Evolutionary conservation across 2,888 invertebrate species (phyloP), one percentile per base, ranked within the genome.

Genomic region (Philaethria dido): DNA sequence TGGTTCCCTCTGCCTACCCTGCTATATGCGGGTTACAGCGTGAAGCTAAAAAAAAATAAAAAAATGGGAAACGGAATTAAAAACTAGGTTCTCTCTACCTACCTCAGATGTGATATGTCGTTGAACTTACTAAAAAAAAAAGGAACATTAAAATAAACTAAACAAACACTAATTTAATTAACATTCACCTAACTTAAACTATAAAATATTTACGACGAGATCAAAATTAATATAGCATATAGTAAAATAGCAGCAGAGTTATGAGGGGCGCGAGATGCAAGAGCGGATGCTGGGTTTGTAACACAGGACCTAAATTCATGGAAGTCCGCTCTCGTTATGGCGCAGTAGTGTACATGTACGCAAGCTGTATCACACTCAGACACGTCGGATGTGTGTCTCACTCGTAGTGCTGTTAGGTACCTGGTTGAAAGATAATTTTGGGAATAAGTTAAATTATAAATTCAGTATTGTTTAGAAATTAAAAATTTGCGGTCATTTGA

Each of bases 301-400:
- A 97, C 94, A 85, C 98, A 98, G 52, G 95, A 92, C 68, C 95
- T 95, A 89, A 96, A 97, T 80, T 96, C 96, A 70, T 94, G 94
- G 85, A 95, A 96, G 89, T 97, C 97, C 42, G 98, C 94, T 61
- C 97, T 94, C 4, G 97, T 97, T 76, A 98, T 97, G 62, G 98
- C 97, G 86, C 98, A 98, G 87, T 95, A 97, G 87, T 98, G 98
- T 69, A 96, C 95, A 81, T 96, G 94, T 57, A 95, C 95, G 85
- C 98, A 98, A 20, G 95, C 94, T 1, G 95, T 93, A 83, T 95
- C 96, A 78, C 97, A 97, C 6, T 91, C 91, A 0, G 88, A 82
- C 0, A 86, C 85, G 63, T 92, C 92, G 0, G 83, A 76, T 71
- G 94, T 91, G 77, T 95, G 94, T 44, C 95, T 94, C 13, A 96